These are phyloP conservation scores for Haemorhous mexicanus DNA, from an alignment of 2,113 vertebrate species.

Conservation along the genomic window DNA sequence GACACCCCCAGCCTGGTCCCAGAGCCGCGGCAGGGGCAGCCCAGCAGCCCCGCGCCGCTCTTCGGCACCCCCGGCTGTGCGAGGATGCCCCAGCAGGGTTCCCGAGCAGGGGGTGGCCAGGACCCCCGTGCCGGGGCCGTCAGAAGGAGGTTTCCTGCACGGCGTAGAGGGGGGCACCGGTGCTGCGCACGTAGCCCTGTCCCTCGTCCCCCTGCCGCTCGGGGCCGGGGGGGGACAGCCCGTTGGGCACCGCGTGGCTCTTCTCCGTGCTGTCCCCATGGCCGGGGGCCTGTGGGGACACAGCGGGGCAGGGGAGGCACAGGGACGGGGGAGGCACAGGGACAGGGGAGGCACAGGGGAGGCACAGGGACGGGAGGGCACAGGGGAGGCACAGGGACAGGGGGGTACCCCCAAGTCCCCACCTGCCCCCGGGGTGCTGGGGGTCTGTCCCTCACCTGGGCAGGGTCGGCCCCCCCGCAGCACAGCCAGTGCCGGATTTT, in stretches of 20 bases:
- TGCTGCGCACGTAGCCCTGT: not conserved
- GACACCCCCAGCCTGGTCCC: not conserved
- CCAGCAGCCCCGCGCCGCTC: no score
- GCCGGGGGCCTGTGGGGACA: not conserved
- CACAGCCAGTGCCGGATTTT: conserved; percentile 76
- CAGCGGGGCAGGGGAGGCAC: no score
- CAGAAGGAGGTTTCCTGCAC: conserved; percentile 41
- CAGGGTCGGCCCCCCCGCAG: conserved; percentile 69
- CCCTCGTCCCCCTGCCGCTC: not conserved
- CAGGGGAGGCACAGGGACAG: no score
- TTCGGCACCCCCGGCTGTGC: not conserved
- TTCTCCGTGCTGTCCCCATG: rapidly evolving
- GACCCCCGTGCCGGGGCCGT: not conserved
- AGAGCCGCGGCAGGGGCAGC: not conserved
- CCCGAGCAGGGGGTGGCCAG: rapidly evolving
- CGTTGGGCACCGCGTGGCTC: not conserved
- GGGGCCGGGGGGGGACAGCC: not conserved
- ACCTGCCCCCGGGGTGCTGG: rapidly evolving
- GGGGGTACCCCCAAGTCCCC: rapidly evolving
- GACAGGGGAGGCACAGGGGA: no score
- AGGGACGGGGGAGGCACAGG: no score
- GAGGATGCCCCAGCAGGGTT: not conserved
- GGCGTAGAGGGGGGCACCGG: not conserved
- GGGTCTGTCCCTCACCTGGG: conserved; percentile 64
- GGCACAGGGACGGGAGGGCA: no score